Percentiles rank a stretch among this genome's conserved stretches.
Evolutionary conservation across 1,140 invertebrate species (phyloP).

Genomic region (Drosophila pectinifera): DNA sequence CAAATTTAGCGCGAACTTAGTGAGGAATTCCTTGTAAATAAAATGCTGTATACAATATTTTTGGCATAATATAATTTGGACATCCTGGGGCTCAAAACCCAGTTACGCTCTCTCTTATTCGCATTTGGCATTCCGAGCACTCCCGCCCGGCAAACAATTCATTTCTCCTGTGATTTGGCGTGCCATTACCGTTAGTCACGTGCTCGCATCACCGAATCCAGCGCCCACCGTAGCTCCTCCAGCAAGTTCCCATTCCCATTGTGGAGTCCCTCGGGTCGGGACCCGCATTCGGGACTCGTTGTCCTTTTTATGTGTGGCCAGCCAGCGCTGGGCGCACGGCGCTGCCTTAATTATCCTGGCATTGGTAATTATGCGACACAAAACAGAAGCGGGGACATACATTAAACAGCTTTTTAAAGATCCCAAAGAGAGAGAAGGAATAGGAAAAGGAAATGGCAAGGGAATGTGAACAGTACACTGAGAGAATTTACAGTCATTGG

Average conservation of each 20-base stretch:
- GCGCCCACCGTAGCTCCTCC: not conserved
- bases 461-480: not conserved
- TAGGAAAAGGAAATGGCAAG: constrained; percentile 2
- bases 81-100: constrained; percentile 12
- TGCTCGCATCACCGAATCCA: constrained; percentile 39
- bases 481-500: not conserved
- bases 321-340: constrained; percentile 24
- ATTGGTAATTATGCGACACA: constrained; percentile 62
- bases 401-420: constrained; percentile 51
- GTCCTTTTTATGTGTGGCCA: constrained; percentile 41
- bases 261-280: constrained; percentile 36
- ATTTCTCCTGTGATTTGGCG: constrained; percentile 54
- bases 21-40: not conserved
- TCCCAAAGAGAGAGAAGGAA: not conserved
- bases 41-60: constrained; percentile 6
- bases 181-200: constrained; percentile 54
- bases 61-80: constrained; percentile 26
- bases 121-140: constrained; percentile 42
- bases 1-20: no score
- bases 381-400: constrained; percentile 50
- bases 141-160: constrained; percentile 46
- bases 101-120: not conserved
- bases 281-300: constrained; percentile 55
- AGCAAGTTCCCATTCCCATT: constrained; percentile 1
- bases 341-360: constrained; percentile 57